Evolutionary conservation across 1,140 invertebrate species (phyloP), one percentile per base, ranked within the genome.

Genomic region (Drosophila bocqueti): DNA sequence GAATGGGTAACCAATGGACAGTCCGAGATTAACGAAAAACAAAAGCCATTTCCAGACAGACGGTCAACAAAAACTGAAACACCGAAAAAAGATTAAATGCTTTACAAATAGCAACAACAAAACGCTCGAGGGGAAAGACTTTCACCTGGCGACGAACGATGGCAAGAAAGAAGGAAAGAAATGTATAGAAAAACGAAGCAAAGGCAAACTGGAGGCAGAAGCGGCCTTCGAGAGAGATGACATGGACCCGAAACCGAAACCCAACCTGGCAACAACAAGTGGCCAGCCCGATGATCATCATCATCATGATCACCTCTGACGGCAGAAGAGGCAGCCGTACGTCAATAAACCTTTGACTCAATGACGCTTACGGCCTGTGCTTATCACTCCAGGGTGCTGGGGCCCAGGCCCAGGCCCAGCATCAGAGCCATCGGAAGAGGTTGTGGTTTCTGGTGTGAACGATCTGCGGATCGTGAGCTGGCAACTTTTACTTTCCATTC

Each of bases 321-420:
- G 49, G 61, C 76, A 66, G 47, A 67, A 77, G 74, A 82, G 67
- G 71, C 62, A 69, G 58, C 34, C 74, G 59, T 45, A 72, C 78
- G 85, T 89, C 85, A 85, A 89, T 90, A 89, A 89, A 89, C 85
- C 85, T 89, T 79, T 84, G 81, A 67, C 85, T 89, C 81, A 71
- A 84, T 79, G 84, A 72, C 38, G 66, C 72, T 89, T 83, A 75
- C 61, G 18, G 55, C 43, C 72, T 45, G 76, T 60, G 82, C 83
- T 84, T 89, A 87, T 89, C 84, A 87, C 68, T 62, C 62, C 50
- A 42, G 24, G 24, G 24, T 24, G 18, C 26, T 36, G 40, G 61
- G 47, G 16, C 16, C 36, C 49, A 68, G 47, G 16, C 16, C 36
- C 49, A 68, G 47, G 31, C 43, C 57, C 76, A 40, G 36, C 34